Evolutionary conservation across 2,113 vertebrate species (phyloP).

Genomic region (Pseudolaguvia tuberculata): DNA sequence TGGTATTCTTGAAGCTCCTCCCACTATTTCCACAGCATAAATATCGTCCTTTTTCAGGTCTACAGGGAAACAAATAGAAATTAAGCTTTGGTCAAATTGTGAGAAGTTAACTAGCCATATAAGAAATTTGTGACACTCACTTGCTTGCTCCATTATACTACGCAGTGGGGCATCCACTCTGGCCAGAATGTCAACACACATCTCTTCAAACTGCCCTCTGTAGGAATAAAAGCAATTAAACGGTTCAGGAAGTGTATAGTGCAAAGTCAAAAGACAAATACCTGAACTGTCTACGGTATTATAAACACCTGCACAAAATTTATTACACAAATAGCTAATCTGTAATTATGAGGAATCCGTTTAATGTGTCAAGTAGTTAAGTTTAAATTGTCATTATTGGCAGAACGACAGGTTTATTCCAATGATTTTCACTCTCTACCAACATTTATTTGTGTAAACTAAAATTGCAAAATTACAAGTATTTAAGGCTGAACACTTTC

Average conservation of each 20-base stretch:
- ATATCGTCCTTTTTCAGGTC: slow-evolving; percentile 91
- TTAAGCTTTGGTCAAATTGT: neutral
- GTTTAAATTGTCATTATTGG: no score
- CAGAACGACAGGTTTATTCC: no score
- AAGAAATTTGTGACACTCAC: slow-evolving; percentile 69
- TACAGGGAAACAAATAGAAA: slow-evolving; percentile 46
- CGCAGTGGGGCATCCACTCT: slow-evolving; percentile 86
- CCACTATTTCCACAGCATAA: slow-evolving; percentile 93
- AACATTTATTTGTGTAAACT: no score
- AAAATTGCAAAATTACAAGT: no score
- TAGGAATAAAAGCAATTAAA: slow-evolving; percentile 42
- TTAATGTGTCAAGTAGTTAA: no score
- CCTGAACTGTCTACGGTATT: neutral
- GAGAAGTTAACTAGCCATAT: neutral
- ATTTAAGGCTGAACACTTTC: no score
- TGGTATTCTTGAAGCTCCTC: slow-evolving; percentile 93
- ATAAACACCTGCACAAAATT: neutral
- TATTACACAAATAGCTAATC: no score
- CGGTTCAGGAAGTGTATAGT: neutral
- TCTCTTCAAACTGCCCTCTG: slow-evolving; percentile 88
- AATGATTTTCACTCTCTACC: no score
- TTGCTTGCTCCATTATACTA: slow-evolving; percentile 84
- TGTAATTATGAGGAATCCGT: no score
- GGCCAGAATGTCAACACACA: slow-evolving; percentile 80
- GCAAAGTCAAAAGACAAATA: neutral